These are phyloP conservation scores for Prolemur simus DNA, from an alignment of 2,113 vertebrate species.

Conservation along the genomic window DNA sequence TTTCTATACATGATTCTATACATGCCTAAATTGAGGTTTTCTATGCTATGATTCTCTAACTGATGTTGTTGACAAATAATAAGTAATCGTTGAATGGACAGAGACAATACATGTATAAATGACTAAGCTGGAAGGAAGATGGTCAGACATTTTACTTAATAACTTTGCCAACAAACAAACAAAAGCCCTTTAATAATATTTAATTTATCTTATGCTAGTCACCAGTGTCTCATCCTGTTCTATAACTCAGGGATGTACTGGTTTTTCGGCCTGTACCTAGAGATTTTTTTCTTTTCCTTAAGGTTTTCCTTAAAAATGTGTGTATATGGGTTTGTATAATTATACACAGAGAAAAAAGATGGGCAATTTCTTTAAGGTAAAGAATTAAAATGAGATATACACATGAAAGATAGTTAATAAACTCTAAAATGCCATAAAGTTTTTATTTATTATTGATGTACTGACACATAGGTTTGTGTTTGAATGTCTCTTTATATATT, in stretches of 20 bases:
- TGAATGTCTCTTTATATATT: background rate
- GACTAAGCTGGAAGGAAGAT: background rate
- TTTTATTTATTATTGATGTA: background rate
- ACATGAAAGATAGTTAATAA: background rate
- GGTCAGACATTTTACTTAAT: conserved; percentile 4
- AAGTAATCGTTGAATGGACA: background rate
- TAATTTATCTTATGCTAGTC: background rate
- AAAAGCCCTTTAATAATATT: background rate
- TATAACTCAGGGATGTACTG: background rate
- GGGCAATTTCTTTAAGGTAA: background rate
- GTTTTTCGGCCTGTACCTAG: background rate
- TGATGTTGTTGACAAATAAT: background rate
- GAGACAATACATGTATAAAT: background rate
- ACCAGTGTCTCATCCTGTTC: background rate
- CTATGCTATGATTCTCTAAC: background rate
- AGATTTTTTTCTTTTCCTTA: background rate
- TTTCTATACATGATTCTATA: background rate
- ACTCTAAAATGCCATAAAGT: background rate
- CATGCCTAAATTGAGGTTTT: background rate
- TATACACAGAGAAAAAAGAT: conserved; percentile 16
- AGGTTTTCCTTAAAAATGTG: background rate
- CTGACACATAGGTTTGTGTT: background rate
- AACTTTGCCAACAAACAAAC: background rate
- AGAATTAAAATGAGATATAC: background rate
- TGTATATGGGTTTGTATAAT: background rate